Conservation (phyloP, 2,797 vertebrate species). For the Anguilla pacifica region DNA sequence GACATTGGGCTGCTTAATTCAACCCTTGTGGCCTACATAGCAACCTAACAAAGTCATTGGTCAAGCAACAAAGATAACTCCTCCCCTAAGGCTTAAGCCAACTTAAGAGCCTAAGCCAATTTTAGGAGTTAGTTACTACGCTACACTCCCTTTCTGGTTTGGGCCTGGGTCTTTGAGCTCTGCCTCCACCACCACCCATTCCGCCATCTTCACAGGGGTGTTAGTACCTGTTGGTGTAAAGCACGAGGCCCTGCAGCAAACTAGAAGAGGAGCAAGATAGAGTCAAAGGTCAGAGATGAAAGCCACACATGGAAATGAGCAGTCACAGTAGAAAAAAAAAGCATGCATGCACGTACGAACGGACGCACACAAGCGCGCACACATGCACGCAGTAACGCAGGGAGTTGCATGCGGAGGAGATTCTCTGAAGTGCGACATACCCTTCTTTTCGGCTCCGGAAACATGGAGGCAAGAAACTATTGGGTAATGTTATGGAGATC, state of each 20-base stretch:
- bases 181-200: neutral
- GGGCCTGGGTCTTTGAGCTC: conserved; percentile 13
- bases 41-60: neutral
- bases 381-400: conserved; percentile 22
- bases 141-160: neutral
- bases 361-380: neutral
- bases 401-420: neutral
- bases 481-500: neutral
- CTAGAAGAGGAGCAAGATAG: conserved; percentile 76
- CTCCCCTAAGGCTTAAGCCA: conserved; percentile 1
- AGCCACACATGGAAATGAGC: conserved; percentile 44
- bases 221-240: conserved; percentile 89
- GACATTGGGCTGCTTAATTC: neutral
- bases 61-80: neutral
- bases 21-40: neutral
- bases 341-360: conserved; percentile 31
- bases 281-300: conserved; percentile 66
- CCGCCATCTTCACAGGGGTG: conserved; percentile 38
- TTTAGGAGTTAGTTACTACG: neutral
- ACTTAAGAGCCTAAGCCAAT: neutral
- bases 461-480: neutral
- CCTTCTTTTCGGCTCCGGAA: neutral
- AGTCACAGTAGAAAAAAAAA: conserved; percentile 42
- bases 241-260: conserved; percentile 84
- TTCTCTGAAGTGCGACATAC: neutral